Evolutionary conservation across 2,113 vertebrate species (phyloP), one percentile per base, ranked within the genome.

Genomic region (Sisor rabdophorus): DNA sequence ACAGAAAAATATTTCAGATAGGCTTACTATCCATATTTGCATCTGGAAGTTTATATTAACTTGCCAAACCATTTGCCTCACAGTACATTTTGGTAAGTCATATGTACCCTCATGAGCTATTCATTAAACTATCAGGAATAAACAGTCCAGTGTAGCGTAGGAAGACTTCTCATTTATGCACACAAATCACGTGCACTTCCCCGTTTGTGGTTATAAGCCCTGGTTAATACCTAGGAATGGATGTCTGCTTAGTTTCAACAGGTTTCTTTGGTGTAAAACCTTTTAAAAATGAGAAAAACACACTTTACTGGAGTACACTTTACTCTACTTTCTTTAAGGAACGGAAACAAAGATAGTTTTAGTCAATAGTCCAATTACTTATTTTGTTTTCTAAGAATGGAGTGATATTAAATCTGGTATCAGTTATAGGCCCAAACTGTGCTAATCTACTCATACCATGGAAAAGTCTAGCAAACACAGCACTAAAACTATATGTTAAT

Each of bases 21-120:
- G 75, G 55, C 55, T 60, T 47, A 60, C 9, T 15, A 5, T 36
- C 54, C 16, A 30, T 60, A 44, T 77, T 44, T 71, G 54, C n/a
- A 20, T 63, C 53, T 77, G 26, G 65, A 32, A 28, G 67, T 63
- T 71, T 63, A 26, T 16, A 19, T 53, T 19, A 71, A 50, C 67
- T 71, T 77, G 56, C 44, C 76, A 77, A 77, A 71, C 67, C 56
- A 26, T 61, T 63, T 63, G n/a, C 47, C 76, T 44, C 56, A 77
- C 55, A 53, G 44, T 56, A 77, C 55, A 71, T 71, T 71, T 71
- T 77, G 76, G 76, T 54, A 63, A 61, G 56, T 70, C 76, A 52
- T n/a, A 28, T 40, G n/a, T 58, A 67, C 50, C 17, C 67, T 71
- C 60, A 60, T 24, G 50, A 70, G 54, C 53, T 3, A 53, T 61